These are phyloP conservation scores for Acromyrmex charruanus DNA, from an alignment of 1,140 invertebrate species.

Conservation along the genomic window DNA sequence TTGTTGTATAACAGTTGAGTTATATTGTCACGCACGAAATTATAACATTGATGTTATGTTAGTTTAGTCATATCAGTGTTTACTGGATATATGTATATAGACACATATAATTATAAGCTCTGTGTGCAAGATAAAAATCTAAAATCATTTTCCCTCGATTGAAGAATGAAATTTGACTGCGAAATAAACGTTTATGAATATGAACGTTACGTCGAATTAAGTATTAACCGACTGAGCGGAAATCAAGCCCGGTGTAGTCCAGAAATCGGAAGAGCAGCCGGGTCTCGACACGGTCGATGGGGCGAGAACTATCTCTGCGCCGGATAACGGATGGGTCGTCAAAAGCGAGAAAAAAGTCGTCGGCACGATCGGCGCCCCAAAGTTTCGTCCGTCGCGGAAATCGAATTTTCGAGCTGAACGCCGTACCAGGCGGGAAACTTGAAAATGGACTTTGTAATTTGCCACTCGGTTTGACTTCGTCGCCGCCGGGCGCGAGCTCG, in stretches of 20 bases:
- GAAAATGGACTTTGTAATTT: slow-evolving; percentile 69
- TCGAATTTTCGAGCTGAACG: slow-evolving; percentile 68
- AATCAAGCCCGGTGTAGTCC: slow-evolving; percentile 18
- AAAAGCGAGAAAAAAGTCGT: slow-evolving; percentile 50
- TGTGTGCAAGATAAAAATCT: background rate
- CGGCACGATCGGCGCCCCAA: slow-evolving; percentile 50
- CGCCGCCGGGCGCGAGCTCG: slow-evolving; percentile 14
- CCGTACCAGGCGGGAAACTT: slow-evolving; percentile 58
- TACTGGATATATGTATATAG: background rate
- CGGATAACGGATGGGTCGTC: slow-evolving; percentile 39
- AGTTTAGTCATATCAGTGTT: no score
- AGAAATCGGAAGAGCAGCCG: slow-evolving; percentile 44
- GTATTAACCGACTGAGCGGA: slow-evolving; percentile 39
- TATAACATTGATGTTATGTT: no score
- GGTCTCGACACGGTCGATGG: slow-evolving; percentile 23
- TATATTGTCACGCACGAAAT: no score
- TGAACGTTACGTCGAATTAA: background rate
- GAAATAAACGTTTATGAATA: background rate
- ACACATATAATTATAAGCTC: background rate
- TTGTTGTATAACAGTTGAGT: no score
- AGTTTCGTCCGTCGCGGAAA: slow-evolving; percentile 58
- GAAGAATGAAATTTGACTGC: background rate
- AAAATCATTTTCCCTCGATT: background rate
- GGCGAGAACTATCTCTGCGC: slow-evolving; percentile 48
- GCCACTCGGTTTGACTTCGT: slow-evolving; percentile 56